Percentiles rank a stretch among this genome's conserved stretches.
phyloP scores from a whole-genome alignment of 2,888 invertebrate species.

The Diaphora mendica region DNA sequence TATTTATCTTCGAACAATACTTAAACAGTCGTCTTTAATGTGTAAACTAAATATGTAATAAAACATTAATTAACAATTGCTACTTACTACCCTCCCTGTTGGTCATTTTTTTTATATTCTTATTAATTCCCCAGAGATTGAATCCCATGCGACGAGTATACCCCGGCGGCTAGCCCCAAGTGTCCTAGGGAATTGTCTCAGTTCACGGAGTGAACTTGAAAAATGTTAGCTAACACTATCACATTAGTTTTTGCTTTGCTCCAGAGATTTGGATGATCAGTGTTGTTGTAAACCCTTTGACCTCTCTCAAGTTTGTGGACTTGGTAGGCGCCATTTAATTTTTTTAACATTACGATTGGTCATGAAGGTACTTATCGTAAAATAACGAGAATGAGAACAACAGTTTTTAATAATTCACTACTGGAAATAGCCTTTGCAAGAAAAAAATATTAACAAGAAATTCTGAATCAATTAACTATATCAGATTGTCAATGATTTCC shows the following conservation, averaged over 20 bases:
- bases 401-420: no score
- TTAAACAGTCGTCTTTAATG: background rate
- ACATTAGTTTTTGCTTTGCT: conserved; percentile 43
- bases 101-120: conserved; percentile 69
- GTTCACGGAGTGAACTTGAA: conserved; percentile 71
- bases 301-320: no score
- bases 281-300: conserved; percentile 20
- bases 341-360: background rate
- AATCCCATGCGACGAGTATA: conserved; percentile 79
- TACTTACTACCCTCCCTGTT: conserved; percentile 19
- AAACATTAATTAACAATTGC: conserved; percentile 5
- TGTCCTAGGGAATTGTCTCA: conserved; percentile 69
- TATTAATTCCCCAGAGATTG: conserved; percentile 84
- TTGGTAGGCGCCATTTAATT: conserved; percentile 20
- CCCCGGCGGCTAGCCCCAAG: conserved; percentile 64
- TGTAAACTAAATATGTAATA: background rate
- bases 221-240: conserved; percentile 60
- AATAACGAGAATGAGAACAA: no score
- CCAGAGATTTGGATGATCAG: conserved; percentile 20
- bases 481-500: background rate
- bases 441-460: background rate
- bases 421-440: no score
- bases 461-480: background rate
- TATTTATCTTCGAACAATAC: background rate
- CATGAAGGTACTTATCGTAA: background rate